These are phyloP conservation scores for Strongylocentrotus purpuratus DNA, from an alignment of 35 echinoderm and acorn worm species.

Conservation along the genomic window DNA sequence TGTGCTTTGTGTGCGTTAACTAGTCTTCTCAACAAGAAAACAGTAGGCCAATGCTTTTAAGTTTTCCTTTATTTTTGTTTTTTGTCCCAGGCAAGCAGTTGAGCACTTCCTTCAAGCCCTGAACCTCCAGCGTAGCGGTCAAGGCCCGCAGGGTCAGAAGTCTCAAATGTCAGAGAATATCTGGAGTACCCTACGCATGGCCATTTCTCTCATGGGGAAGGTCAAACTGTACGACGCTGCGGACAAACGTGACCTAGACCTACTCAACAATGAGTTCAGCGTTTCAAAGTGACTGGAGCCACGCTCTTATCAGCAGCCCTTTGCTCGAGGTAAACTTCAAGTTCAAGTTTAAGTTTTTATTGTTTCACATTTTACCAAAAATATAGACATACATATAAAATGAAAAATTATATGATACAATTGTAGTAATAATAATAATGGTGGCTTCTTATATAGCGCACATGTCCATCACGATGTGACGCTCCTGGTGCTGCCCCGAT, in stretches of 20 bases:
- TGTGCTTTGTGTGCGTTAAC: too few relatives aligned
- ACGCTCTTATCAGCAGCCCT: background rate
- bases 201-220: slow-evolving; percentile 80
- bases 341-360: too few relatives aligned
- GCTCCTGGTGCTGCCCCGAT: too few relatives aligned
- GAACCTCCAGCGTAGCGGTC: slow-evolving; percentile 78
- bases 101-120: slow-evolving; percentile 93
- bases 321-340: background rate
- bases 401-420: too few relatives aligned
- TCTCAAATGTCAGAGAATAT: slow-evolving; percentile 92
- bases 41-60: too few relatives aligned
- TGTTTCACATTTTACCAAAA: too few relatives aligned
- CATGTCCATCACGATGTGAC: too few relatives aligned
- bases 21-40: too few relatives aligned
- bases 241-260: slow-evolving; percentile 70
- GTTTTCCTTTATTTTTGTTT: background rate
- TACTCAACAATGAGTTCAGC: slow-evolving; percentile 72
- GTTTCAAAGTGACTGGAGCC: slow-evolving; percentile 67
- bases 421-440: too few relatives aligned
- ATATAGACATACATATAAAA: too few relatives aligned
- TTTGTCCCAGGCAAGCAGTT: slow-evolving; percentile 71
- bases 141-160: slow-evolving; percentile 75
- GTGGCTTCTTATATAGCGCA: too few relatives aligned
- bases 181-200: slow-evolving; percentile 95
- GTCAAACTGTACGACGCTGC: slow-evolving; percentile 78